Conservation (phyloP, 92 coral and sea anemone genomes). For the Micromussa lordhowensis region DNA sequence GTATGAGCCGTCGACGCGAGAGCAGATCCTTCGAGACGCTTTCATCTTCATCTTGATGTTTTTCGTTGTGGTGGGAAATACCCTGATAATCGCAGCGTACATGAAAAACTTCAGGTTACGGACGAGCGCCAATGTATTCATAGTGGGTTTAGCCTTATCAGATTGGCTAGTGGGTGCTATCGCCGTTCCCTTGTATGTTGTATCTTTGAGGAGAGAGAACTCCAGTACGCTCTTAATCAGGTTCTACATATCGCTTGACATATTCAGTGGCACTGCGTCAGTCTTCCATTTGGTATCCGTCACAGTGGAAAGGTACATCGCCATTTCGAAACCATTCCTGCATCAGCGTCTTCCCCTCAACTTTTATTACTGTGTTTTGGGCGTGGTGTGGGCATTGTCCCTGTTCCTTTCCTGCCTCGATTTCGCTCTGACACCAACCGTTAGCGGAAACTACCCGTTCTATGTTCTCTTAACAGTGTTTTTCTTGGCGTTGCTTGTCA, state of each 20-base stretch:
- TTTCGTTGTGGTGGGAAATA: conserved; percentile 43
- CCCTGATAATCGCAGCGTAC: conserved; percentile 54
- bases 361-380: conserved; percentile 59
- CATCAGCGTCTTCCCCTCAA: conserved; percentile 64
- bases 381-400: conserved; percentile 73
- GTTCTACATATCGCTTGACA: conserved; percentile 78
- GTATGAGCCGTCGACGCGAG: conserved; percentile 9
- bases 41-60: conserved; percentile 39
- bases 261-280: conserved; percentile 92
- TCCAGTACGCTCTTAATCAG: background rate
- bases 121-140: conserved; percentile 53
- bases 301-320: conserved; percentile 88
- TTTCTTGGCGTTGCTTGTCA: conserved; percentile 62
- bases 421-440: conserved; percentile 33
- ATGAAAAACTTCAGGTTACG: conserved; percentile 39
- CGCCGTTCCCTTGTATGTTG: conserved; percentile 56
- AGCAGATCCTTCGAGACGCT: conserved; percentile 36
- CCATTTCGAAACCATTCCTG: conserved; percentile 83
- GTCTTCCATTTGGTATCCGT: conserved; percentile 87
- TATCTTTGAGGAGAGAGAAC: conserved; percentile 22
- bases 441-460: conserved; percentile 1
- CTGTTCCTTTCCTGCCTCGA: conserved; percentile 65
- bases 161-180: conserved; percentile 60
- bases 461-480: conserved; percentile 46
- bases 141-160: conserved; percentile 55